Base-by-base conservation (phyloP, 2,113 vertebrate genomes). In the Ellobius talpinus region DNA sequence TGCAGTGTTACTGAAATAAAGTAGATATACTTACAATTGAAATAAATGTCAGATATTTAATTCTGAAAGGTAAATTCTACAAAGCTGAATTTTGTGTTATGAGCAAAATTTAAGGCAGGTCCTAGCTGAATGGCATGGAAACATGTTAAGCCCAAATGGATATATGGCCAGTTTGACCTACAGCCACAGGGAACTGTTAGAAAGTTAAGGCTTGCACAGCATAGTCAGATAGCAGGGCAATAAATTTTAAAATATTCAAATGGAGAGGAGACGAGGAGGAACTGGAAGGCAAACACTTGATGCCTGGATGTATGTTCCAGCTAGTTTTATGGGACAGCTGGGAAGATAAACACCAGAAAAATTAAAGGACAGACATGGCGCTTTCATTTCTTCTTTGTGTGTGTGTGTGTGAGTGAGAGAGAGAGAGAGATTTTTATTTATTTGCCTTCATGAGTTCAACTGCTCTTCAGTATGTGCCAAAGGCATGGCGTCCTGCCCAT, bases 41-140 rank as follows among this genome's bases (percentile, higher is more conserved):
- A 11, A 14, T 87, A 63, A 86, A 96, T 31, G 5, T 55, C 70
- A 23, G 63, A 70, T 39, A 70, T 84, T 95, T 93, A 94, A 81
- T 96, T 97, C 61, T 97, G 85, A 84, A 93, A 97, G 78, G 55
- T 72, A 19, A 74, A 87, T 96, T 96, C 42, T 50, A 77, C 70
- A 89, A 92, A 95, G 61, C 81, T 90, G 78, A 94, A 95, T 72
- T 97, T 96, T 95, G 52, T 86, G n/a, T 36, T 95, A 55, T 73
- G 26, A 93, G 61, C 61, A 91, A 89, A 95, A 93, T 93, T 58
- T 92, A 95, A 96, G 85, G 74, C 79, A 91, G 36, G 2, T 92
- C 45, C 66, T 52, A 89, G 72, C n/a, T 65, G 74, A 96, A 76
- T 88, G 39, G 92, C 91, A 94, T 94, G 58, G 88, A 97, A 85